Evolutionary conservation across 37 sponge, comb jelly and placozoan species (phyloP).

Genomic region (Theonella swinhoei): DNA sequence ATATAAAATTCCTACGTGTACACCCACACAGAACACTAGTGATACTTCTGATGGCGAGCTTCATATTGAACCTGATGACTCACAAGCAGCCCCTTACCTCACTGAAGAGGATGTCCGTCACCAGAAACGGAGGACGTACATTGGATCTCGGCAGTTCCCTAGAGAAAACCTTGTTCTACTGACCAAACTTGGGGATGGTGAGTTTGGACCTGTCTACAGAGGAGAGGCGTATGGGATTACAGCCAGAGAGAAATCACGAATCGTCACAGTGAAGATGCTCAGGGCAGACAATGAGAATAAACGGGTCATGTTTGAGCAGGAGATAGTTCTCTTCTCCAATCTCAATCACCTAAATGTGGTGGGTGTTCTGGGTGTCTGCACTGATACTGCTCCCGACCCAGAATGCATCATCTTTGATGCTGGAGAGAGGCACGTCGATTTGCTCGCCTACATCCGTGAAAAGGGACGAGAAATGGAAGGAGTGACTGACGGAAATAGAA

Average conservation of each 20-base stretch:
- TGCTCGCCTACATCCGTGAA: slow-evolving; percentile 48
- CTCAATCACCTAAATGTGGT: slow-evolving; percentile 73
- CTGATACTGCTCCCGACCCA: slow-evolving; percentile 27
- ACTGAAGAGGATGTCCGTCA: not conserved
- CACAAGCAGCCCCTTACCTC: not conserved
- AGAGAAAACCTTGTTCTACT: slow-evolving; percentile 52
- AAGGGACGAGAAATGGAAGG: slow-evolving; percentile 3
- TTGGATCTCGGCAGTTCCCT: slow-evolving; percentile 45
- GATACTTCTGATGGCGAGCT: not conserved
- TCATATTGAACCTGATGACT: not conserved
- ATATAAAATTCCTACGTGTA: not conserved
- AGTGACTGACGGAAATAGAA: not conserved
- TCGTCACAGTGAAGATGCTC: slow-evolving; percentile 71
- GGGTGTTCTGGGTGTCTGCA: slow-evolving; percentile 63
- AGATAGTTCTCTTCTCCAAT: slow-evolving; percentile 38
- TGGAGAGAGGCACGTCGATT: slow-evolving; percentile 36
- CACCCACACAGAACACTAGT: no score
- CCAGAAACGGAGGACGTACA: slow-evolving; percentile 10
- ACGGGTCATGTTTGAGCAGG: slow-evolving; percentile 29
- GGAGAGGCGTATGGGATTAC: slow-evolving; percentile 53
- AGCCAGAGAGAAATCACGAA: not conserved
- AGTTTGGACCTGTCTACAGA: slow-evolving; percentile 68
- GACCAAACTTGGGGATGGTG: slow-evolving; percentile 65
- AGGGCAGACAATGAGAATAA: not conserved
- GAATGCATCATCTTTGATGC: slow-evolving; percentile 70